Evolutionary conservation across 2,113 vertebrate species (phyloP), one percentile per base, ranked within the genome.

Genomic region (Poeciliopsis prolifica): DNA sequence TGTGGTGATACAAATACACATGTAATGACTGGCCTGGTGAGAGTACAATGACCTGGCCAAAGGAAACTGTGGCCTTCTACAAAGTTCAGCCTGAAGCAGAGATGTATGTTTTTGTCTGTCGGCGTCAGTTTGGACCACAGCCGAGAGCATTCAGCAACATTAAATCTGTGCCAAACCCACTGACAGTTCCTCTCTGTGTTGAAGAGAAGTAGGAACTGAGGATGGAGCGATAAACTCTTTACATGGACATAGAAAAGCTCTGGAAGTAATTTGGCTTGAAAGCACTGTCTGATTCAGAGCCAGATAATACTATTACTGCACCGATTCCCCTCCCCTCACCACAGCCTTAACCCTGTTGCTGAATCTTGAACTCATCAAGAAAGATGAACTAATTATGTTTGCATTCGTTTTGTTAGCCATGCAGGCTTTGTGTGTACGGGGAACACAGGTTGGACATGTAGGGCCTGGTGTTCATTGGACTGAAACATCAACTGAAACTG

Each of bases 71-170:
- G 88, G 86, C 86, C 72, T 15, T 73, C 69, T 31, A 26, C 66
- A 61, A 85, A 72, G 77, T 75, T 70, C n/a, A 73, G 65, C 79
- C 74, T 42, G 66, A 29, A 65, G 67, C 3, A 14, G 70, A 42
- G 72, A 58, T 51, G 74, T 68, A 35, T 75, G 75, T 71, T 67
- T 78, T 83, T 58, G 68, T 86, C 75, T 2, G 28, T 79, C 67
- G 42, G 88, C 87, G 78, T 83, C 61, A 80, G 81, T 82, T 78
- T 90, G 90, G 89, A 82, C 66, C 0, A 61, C 72, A 65, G 86
- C 90, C 89, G 81, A 63, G 86, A 86, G 40, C 75, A 77, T 79
- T 81, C 87, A 74, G 83, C 75, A 22, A 61, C 68, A 83, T 67
- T 35, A 68, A 51, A 87, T 80, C 68, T 69, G 44, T 62, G 75